phyloP scores from a whole-genome alignment of 2,797 vertebrate species.

The Channa striata region DNA sequence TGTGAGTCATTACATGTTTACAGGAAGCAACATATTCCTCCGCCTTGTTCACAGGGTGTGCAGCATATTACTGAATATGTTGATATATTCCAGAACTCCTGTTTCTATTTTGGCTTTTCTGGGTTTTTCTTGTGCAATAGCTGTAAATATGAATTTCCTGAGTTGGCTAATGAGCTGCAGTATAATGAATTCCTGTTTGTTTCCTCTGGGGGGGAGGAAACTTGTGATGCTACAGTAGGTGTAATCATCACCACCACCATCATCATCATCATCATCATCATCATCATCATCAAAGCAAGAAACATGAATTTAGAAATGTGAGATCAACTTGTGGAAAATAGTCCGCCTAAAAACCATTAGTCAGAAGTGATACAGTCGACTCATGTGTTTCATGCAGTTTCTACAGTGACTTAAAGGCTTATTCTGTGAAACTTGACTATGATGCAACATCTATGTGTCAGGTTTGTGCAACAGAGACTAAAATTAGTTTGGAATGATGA shows the following conservation, averaged over 20 bases:
- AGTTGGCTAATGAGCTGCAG: slow-evolving; percentile 40
- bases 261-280: not conserved
- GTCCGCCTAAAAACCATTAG: not conserved
- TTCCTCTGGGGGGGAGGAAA: slow-evolving; percentile 2
- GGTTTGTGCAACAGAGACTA: not conserved
- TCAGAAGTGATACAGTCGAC: not conserved
- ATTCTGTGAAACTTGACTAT: too few relatives aligned
- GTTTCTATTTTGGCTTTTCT: slow-evolving; percentile 35
- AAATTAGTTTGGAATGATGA: too few relatives aligned
- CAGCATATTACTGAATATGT: not conserved
- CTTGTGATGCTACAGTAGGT: slow-evolving; percentile 26
- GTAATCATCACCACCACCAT: slow-evolving; percentile 36
- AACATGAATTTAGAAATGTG: slow-evolving; percentile 11
- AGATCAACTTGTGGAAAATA: slow-evolving; percentile 24
- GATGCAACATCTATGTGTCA: not conserved
- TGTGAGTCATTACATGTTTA: not conserved
- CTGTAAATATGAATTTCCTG: slow-evolving; percentile 47
- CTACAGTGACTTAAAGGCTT: slow-evolving; percentile 17
- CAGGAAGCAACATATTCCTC: not conserved
- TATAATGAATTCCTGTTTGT: slow-evolving; percentile 42
- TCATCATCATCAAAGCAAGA: slow-evolving; percentile 23
- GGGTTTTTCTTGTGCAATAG: slow-evolving; percentile 15
- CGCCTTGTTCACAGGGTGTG: slow-evolving; percentile 6
- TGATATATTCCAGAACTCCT: slow-evolving; percentile 25
- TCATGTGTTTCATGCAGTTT: not conserved